Evolutionary conservation across 2,888 invertebrate species (phyloP).

Genomic region (Pterostichus madidus): DNA sequence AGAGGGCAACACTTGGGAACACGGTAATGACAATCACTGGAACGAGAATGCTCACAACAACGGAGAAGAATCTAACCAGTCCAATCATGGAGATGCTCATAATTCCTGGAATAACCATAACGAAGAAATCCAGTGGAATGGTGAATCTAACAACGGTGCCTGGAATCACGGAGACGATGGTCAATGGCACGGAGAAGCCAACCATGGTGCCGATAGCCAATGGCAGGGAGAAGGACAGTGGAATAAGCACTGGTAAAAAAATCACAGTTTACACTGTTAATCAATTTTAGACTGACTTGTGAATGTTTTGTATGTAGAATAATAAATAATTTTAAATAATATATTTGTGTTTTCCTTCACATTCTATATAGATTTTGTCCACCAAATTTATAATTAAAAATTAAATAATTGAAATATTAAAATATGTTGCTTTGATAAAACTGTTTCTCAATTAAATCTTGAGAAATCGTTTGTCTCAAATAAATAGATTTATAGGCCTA

Average conservation of each 20-base stretch:
- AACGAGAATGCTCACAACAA: background rate
- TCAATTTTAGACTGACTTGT: background rate
- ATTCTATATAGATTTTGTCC: too few relatives aligned
- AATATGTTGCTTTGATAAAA: too few relatives aligned
- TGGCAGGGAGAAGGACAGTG: conserved; percentile 40
- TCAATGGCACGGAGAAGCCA: conserved; percentile 7
- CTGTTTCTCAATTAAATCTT: too few relatives aligned
- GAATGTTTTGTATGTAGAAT: too few relatives aligned
- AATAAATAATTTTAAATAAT: too few relatives aligned
- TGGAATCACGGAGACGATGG: background rate
- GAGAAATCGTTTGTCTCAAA: too few relatives aligned
- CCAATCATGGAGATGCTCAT: background rate
- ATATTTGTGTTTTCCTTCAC: too few relatives aligned
- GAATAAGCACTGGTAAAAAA: conserved; percentile 12
- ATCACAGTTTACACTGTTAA: background rate
- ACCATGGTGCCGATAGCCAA: conserved; percentile 16
- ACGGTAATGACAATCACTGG: background rate
- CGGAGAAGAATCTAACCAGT: background rate
- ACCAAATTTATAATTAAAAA: too few relatives aligned
- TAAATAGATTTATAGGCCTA: too few relatives aligned
- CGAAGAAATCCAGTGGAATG: conserved; percentile 12
- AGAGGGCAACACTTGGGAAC: background rate
- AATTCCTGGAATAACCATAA: background rate
- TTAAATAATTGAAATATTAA: too few relatives aligned
- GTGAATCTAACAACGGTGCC: background rate